Evolutionary conservation across 2,888 invertebrate species (phyloP).

Genomic region (Cosmia trapezina): DNA sequence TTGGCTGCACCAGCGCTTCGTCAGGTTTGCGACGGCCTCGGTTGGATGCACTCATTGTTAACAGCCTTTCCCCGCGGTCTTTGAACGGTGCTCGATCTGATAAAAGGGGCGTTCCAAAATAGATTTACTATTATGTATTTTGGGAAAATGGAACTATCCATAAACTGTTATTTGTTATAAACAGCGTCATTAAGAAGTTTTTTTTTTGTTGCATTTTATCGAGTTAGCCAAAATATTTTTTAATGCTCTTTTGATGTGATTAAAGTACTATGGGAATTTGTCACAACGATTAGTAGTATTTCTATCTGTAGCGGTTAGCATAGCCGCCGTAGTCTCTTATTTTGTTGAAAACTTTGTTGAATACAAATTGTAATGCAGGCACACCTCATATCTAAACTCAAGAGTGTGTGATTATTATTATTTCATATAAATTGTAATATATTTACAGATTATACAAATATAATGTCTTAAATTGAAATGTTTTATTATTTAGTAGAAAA

Average conservation of each 20-base stretch:
- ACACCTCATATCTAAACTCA: not conserved
- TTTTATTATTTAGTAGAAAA: slow-evolving; percentile 9
- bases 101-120: not conserved
- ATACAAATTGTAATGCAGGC: not conserved
- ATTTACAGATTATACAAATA: slow-evolving; percentile 45
- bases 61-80: not conserved
- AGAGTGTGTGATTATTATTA: slow-evolving; percentile 21
- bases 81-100: slow-evolving; percentile 23
- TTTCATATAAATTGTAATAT: slow-evolving; percentile 37
- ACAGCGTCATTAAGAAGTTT: slow-evolving; percentile 4
- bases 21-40: not conserved
- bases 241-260: slow-evolving; percentile 8
- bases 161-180: slow-evolving; percentile 4
- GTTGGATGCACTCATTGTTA: not conserved
- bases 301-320: not conserved
- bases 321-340: not conserved
- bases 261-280: slow-evolving; percentile 5
- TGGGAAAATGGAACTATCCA: not conserved
- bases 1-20: not conserved
- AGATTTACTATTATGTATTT: not conserved
- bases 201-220: slow-evolving; percentile 24
- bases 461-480: slow-evolving; percentile 12
- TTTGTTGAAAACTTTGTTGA: not conserved
- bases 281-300: not conserved
- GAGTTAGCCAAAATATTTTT: slow-evolving; percentile 6